Evolutionary conservation across 2,888 invertebrate genomes (phyloP).

Genomic region (Limenitis camilla): DNA sequence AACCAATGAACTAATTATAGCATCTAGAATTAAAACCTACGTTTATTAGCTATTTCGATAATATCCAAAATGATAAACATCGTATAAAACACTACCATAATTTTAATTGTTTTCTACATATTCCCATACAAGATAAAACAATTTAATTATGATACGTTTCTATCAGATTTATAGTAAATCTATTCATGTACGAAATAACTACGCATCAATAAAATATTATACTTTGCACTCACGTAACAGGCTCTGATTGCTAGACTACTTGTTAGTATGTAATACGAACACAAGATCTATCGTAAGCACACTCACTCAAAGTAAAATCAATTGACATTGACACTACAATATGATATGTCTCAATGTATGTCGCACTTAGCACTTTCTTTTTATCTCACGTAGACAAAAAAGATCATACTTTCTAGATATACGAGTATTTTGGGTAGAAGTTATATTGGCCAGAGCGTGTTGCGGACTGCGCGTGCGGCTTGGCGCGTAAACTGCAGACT

Average conservation of each 20-base stretch:
- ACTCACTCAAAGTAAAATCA: slow-evolving; percentile 10
- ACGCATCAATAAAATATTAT: background rate
- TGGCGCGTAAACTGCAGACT: slow-evolving; percentile 41
- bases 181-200: too few relatives aligned
- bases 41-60: too few relatives aligned
- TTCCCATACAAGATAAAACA: too few relatives aligned
- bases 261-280: background rate
- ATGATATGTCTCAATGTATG: background rate
- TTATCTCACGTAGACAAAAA: slow-evolving; percentile 25
- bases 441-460: slow-evolving; percentile 56
- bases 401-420: slow-evolving; percentile 47
- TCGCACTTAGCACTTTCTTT: background rate
- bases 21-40: too few relatives aligned
- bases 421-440: slow-evolving; percentile 59
- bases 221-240: slow-evolving; percentile 8
- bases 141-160: too few relatives aligned
- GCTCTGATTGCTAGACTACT: slow-evolving; percentile 1
- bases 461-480: slow-evolving; percentile 57
- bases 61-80: too few relatives aligned
- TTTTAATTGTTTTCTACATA: too few relatives aligned
- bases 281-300: slow-evolving; percentile 1
- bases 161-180: too few relatives aligned
- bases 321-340: background rate
- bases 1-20: too few relatives aligned
- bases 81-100: too few relatives aligned